Conservation (phyloP, 2,113 vertebrate species). For the Vulpes ferrilata region DNA sequence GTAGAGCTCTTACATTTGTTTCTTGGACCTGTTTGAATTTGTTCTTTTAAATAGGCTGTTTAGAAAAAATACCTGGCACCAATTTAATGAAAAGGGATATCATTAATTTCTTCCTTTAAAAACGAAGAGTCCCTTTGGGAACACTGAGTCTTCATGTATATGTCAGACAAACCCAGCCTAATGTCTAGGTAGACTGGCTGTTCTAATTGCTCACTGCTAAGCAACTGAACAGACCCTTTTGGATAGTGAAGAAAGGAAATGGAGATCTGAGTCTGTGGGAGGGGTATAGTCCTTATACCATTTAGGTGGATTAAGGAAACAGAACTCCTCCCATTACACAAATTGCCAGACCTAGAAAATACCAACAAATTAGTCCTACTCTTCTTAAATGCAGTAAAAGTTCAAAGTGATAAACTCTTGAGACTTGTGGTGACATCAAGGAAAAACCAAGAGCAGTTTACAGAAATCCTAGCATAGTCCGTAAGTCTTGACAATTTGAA, state of each 20-base stretch:
- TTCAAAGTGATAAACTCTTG: slow-evolving; percentile 48
- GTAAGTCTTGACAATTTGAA: neutral
- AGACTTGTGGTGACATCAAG: neutral
- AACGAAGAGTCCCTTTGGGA: slow-evolving; percentile 67
- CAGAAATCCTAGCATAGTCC: slow-evolving; percentile 30
- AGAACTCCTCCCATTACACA: slow-evolving; percentile 48
- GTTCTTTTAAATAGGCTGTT: slow-evolving; percentile 73
- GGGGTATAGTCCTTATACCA: neutral
- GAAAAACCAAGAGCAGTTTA: slow-evolving; percentile 21
- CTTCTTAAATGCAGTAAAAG: slow-evolving; percentile 28
- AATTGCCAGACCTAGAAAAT: slow-evolving; percentile 49
- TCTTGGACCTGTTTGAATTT: slow-evolving; percentile 70
- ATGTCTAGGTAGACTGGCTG: slow-evolving; percentile 15
- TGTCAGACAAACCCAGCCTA: slow-evolving; percentile 52
- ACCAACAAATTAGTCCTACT: slow-evolving; percentile 31
- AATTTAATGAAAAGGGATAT: slow-evolving; percentile 70
- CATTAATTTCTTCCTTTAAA: slow-evolving; percentile 76
- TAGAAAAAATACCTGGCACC: slow-evolving; percentile 70
- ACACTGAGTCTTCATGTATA: slow-evolving; percentile 35
- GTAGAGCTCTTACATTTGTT: slow-evolving; percentile 67
- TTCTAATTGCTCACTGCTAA: neutral
- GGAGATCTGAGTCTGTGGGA: neutral
- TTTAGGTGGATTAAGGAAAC: slow-evolving; percentile 63
- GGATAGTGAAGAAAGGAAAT: slow-evolving; percentile 37
- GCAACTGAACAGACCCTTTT: slow-evolving; percentile 45